A percentile compares a stretch with the other conserved stretches of the same genome.
These are phyloP conservation scores for Sylvicapra grimmia DNA, from an alignment of 2,113 vertebrate genomes.

Conservation along the genomic window DNA sequence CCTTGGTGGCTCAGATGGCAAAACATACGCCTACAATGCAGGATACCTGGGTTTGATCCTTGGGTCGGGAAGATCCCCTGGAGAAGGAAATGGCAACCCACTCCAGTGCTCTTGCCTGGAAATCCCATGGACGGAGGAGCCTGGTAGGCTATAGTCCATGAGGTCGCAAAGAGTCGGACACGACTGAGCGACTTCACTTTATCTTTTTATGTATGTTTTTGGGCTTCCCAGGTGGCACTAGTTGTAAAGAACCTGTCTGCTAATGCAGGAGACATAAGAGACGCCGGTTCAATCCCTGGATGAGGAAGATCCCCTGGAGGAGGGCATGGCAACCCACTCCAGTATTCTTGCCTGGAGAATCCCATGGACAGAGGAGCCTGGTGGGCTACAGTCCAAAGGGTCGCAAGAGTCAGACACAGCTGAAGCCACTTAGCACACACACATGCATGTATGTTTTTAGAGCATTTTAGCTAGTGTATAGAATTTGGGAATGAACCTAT, in stretches of 20 bases:
- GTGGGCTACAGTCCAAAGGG: not conserved
- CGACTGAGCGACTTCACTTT: not conserved
- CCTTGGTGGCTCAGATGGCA: not conserved
- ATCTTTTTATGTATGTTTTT: too few species aligned
- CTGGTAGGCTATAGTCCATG: not conserved
- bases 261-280: too few species aligned
- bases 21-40: not conserved
- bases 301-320: too few species aligned
- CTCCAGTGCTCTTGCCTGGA: not conserved
- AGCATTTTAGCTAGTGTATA: slow-evolving; percentile 22
- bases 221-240: too few species aligned
- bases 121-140: not conserved
- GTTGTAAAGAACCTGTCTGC: too few species aligned
- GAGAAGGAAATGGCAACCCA: not conserved
- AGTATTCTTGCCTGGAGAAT: not conserved
- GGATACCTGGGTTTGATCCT: not conserved
- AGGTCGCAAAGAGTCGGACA: not conserved
- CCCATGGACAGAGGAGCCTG: not conserved
- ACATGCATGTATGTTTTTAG: slow-evolving; percentile 7
- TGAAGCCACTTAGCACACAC: not conserved
- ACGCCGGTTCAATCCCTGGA: too few species aligned
- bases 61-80: not conserved
- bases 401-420: not conserved
- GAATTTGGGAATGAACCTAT: not conserved
- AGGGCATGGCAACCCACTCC: too few species aligned